A percentile compares a stretch with the other conserved stretches of the same genome.
Evolutionary conservation across 2,113 vertebrate genomes (phyloP).

Genomic region (Aegotheles bennettii): DNA sequence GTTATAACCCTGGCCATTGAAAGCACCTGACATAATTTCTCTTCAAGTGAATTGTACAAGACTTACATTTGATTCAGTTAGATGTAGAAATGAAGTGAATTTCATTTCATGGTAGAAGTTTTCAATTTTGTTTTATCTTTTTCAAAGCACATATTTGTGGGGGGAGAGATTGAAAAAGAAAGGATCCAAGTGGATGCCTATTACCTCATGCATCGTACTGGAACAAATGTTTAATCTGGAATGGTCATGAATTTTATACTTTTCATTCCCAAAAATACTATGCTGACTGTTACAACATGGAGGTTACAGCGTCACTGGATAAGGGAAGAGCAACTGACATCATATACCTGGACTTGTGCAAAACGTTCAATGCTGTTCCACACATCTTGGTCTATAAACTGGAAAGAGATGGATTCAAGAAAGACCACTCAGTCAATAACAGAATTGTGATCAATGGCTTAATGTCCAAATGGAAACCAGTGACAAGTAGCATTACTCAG

Average conservation of each 20-base stretch:
- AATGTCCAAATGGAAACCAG: too few relatives aligned
- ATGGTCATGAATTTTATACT: not conserved
- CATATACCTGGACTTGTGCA: too few relatives aligned
- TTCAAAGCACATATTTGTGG: not conserved
- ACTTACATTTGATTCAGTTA: not conserved
- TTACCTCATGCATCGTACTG: not conserved
- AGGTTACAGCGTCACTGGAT: too few relatives aligned
- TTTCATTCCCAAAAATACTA: not conserved
- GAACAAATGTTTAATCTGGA: not conserved
- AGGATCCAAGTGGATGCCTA: not conserved
- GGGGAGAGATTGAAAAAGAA: not conserved
- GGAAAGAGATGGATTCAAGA: too few relatives aligned
- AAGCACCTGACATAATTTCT: not conserved
- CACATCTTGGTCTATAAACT: too few relatives aligned
- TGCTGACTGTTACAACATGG: too few relatives aligned
- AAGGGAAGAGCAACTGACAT: too few relatives aligned
- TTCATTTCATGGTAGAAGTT: not conserved
- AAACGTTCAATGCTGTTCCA: too few relatives aligned
- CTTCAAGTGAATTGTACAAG: not conserved
- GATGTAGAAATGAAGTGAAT: not conserved
- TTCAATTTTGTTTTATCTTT: not conserved
- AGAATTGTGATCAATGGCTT: too few relatives aligned
- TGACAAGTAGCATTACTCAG: too few relatives aligned
- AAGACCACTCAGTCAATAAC: too few relatives aligned
- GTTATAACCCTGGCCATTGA: not conserved